Conservation (phyloP, 2,888 invertebrate species). For the Liodrosophila aerea region DNA sequence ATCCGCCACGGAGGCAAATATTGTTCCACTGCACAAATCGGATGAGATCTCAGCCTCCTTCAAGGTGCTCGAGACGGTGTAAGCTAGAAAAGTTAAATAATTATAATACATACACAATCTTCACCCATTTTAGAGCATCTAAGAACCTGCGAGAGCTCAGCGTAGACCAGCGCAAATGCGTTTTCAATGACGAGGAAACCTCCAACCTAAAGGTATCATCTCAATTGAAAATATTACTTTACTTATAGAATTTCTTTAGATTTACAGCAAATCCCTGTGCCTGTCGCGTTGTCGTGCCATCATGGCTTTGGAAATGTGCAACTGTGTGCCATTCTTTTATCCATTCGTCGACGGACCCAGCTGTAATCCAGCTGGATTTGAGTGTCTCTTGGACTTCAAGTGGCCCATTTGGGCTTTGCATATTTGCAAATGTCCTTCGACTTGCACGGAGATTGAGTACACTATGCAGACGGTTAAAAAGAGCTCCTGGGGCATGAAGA, state of each 20-base stretch:
- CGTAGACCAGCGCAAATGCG: conserved; percentile 83
- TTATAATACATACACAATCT: neutral
- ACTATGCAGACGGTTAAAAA: conserved; percentile 78
- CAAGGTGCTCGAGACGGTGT: conserved; percentile 81
- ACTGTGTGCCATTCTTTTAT: conserved; percentile 85
- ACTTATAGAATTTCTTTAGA: conserved; percentile 51
- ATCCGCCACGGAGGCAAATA: conserved; percentile 72
- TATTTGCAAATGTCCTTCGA: conserved; percentile 80
- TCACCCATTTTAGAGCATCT: conserved; percentile 63
- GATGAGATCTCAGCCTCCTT: conserved; percentile 80
- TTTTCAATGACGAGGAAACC: conserved; percentile 84
- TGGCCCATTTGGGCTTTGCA: conserved; percentile 81
- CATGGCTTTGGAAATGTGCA: conserved; percentile 83
- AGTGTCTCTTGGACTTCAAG: conserved; percentile 79
- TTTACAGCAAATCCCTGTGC: conserved; percentile 80
- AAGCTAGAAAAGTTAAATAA: conserved; percentile 32
- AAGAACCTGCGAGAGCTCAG: conserved; percentile 80
- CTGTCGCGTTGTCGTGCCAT: conserved; percentile 83
- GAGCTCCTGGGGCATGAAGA: conserved; percentile 77
- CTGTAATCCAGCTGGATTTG: conserved; percentile 79
- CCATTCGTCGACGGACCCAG: conserved; percentile 77
- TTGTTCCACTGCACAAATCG: conserved; percentile 75
- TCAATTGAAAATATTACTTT: no score
- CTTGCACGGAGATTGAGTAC: conserved; percentile 78
- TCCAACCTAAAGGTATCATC: conserved; percentile 82